Evolutionary conservation across 2,797 vertebrate genomes (phyloP), one percentile per base, ranked within the genome.

Genomic region (Enteromius fasciolatus): DNA sequence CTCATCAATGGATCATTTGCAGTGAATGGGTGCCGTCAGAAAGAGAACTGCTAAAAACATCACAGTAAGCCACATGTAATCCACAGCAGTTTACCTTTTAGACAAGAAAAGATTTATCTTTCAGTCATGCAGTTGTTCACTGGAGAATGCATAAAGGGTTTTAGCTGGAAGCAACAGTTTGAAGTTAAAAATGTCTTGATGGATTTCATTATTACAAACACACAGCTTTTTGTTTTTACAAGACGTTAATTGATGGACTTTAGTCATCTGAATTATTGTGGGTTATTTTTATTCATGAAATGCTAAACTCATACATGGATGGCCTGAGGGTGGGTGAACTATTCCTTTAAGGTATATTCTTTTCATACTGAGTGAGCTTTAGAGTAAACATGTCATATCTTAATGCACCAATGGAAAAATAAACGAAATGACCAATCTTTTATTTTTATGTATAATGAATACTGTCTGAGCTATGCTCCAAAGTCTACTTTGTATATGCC

Each of bases 401-500:
- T 70, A n/a, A 50, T 33, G 17, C 48, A 25, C 20, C 50, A 36
- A 36, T 69, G 70, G 48, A 36, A 81, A 33, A 5, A 39, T n/a
- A 59, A 52, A 59, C 73, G 3, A 79, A 79, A 78, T 67, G 39
- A 73, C 39, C 25, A 17, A 48, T 79, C 50, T 78, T 23, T 59
- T 67, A 78, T 84, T 69, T 70, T 14, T 11, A 23, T 67, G 12
- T 59, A 28, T 61, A n/a, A 5, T 61, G 23, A 68, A 81, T 8
- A 23, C 46, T 78, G 59, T 78, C 25, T 72, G 14, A 69, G 39
- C 23, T 11, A 36, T n/a, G 23, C 74, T 81, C 72, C 84, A 89
- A 87, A 86, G 89, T 89, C 82, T 83, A 44, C 48, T 61, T 18
- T 10, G 33, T 48, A 76, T 63, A 69, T 10, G 39, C 73, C 2